phyloP scores from a whole-genome alignment of 2,113 vertebrate species.

The Pachypanchax playfairii region DNA sequence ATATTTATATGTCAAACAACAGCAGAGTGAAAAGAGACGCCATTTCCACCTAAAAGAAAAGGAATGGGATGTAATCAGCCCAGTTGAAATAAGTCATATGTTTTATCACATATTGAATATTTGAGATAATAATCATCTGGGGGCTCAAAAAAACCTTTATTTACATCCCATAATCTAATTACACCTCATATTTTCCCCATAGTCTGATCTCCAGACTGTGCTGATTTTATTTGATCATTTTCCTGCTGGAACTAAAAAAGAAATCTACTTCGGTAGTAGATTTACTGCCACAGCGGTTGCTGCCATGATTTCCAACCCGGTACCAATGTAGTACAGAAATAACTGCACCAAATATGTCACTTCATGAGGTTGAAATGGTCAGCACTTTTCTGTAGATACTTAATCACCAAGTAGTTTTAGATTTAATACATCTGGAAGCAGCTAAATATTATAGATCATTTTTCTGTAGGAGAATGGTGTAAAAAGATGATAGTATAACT shows the following conservation, averaged over 20 bases:
- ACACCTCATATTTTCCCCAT: conserved; percentile 32
- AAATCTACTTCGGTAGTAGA: conserved; percentile 42
- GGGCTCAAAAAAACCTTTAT: conserved; percentile 24
- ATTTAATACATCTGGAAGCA: conserved; percentile 74
- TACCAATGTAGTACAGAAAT: conserved; percentile 56
- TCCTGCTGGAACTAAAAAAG: conserved; percentile 21
- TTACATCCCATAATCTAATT: conserved; percentile 25
- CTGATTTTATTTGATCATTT: conserved; percentile 49
- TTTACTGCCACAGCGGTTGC: conserved; percentile 54
- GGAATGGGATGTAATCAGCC: conserved; percentile 42
- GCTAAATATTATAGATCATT: conserved; percentile 74
- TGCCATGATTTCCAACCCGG: conserved; percentile 57
- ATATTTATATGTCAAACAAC: conserved; percentile 95
- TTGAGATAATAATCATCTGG: conserved; percentile 43
- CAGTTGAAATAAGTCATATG: conserved; percentile 45
- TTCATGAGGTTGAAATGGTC: conserved; percentile 69
- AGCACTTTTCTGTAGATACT: conserved; percentile 72
- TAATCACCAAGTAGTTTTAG: conserved; percentile 69
- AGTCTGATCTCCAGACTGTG: conserved; percentile 27
- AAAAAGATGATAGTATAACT: conserved; percentile 60
- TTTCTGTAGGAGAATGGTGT: conserved; percentile 57
- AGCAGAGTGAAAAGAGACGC: conserved; percentile 80
- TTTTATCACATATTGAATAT: conserved; percentile 56
- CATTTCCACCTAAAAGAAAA: conserved; percentile 71
- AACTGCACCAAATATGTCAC: conserved; percentile 75